Percentiles rank a stretch among this genome's conserved stretches.
Evolutionary conservation across 2,113 vertebrate genomes (phyloP).

Genomic region (Syrrhaptes paradoxus): DNA sequence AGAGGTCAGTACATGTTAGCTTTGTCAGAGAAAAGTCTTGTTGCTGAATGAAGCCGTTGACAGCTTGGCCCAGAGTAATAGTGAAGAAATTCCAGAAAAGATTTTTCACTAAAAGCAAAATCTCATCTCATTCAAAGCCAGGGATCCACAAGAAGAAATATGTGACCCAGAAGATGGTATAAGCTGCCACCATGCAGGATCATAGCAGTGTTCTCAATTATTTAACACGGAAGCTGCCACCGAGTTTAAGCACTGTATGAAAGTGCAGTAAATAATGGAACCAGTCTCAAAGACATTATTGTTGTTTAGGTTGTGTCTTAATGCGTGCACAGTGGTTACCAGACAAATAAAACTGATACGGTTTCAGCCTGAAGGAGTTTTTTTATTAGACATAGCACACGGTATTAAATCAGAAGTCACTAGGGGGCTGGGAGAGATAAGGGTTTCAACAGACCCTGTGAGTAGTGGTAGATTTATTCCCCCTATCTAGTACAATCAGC

Average conservation of each 20-base stretch:
- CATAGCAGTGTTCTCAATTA: background rate
- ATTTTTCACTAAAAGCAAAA: background rate
- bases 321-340: background rate
- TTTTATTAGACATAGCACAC: background rate
- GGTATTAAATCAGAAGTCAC: background rate
- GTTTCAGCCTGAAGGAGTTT: conserved; percentile 9
- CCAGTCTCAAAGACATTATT: background rate
- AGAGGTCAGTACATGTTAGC: background rate
- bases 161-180: background rate
- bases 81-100: background rate
- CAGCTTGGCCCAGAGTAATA: background rate
- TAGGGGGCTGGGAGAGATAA: background rate
- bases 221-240: background rate
- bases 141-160: background rate
- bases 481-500: background rate
- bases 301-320: background rate
- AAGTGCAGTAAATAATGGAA: background rate
- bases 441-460: background rate
- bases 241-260: background rate
- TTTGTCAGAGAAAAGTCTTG: background rate
- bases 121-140: background rate
- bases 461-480: background rate
- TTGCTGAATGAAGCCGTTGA: background rate
- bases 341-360: background rate
- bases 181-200: background rate